Evolutionary conservation across 2,797 vertebrate genomes (phyloP), one percentile per base, ranked within the genome.

Genomic region (Pseudopleuronectes americanus): DNA sequence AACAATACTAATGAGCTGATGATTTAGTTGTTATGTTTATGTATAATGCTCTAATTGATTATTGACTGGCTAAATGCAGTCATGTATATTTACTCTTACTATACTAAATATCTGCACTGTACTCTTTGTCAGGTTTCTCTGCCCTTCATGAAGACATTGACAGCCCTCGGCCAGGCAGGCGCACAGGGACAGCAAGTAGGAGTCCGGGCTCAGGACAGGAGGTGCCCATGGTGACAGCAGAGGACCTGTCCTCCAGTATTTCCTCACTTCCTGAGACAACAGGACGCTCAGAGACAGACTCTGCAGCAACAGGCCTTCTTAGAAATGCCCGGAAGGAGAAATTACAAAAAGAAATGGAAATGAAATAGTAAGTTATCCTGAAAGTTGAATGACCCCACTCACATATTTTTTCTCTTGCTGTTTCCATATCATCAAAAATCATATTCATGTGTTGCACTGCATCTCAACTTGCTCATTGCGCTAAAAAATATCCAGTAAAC

Each of bases 81-180:
- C 33, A 17, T 56, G 3, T 31, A 21, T 36, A 21, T 9, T n/a
- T 64, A 48, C 28, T 33, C 6, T 19, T 62, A 38, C 21, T 55
- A 8, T 16, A 19, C 1, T 19, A 8, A 62, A 24, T 61, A 3
- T 12, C 19, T 45, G 3, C 22, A 6, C 10, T 69, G 8, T 38
- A 7, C 66, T 24, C n/a, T 6, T 58, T 31, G 22, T 74, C 63
- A 95, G 97, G 96, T 54, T 99, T 99, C 87, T 97, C 97, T 58
- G 95, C 93, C 4, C 95, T 99, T 77, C 96, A 94, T 31, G 96
- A 98, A 70, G 97, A 99, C 72, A 89, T 96, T 3, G 95, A 93
- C 82, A 94, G 94, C 47, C 92, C 95, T 4, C 94, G 90, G 49
- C 86, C 93, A 6, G 92, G 92, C 61, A 92, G 92, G 36, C 92